Evolutionary conservation across 2,113 vertebrate species (phyloP).

Genomic region (Anhinga anhinga): DNA sequence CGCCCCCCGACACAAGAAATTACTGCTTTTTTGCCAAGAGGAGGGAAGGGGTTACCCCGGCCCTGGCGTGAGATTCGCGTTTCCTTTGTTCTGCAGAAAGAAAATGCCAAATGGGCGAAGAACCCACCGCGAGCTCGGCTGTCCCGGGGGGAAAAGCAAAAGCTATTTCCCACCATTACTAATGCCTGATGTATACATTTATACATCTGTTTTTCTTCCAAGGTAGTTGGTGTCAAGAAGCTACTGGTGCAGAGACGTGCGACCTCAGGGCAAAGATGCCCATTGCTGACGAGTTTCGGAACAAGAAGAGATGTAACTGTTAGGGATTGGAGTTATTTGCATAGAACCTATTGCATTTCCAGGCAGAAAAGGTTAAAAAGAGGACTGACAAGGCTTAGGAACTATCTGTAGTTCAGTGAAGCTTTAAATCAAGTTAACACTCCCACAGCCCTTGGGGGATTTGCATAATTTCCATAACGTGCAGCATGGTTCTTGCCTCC

Average conservation of each 20-base stretch:
- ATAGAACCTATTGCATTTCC: neutral
- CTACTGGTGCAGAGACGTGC: accelerated
- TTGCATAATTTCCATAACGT: neutral
- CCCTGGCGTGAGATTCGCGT: accelerated
- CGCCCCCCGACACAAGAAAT: no score
- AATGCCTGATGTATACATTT: no score
- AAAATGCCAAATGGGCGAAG: accelerated
- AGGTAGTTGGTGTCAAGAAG: neutral
- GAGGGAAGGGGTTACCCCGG: no score
- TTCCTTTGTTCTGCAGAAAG: neutral
- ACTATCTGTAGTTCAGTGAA: neutral
- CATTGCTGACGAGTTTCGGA: neutral
- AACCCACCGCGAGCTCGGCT: neutral
- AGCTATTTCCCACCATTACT: neutral
- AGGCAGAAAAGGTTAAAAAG: neutral
- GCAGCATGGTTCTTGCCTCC: neutral
- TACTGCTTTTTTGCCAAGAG: accelerated
- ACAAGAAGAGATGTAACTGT: neutral
- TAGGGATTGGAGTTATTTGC: neutral
- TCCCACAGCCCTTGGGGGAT: neutral
- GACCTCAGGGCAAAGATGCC: neutral
- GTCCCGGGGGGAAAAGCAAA: neutral
- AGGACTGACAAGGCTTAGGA: neutral
- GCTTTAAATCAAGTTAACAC: conserved; percentile 18
- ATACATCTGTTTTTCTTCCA: neutral